phyloP scores from a whole-genome alignment of 2,113 vertebrate genomes.

The human (Homo sapiens) region DNA sequence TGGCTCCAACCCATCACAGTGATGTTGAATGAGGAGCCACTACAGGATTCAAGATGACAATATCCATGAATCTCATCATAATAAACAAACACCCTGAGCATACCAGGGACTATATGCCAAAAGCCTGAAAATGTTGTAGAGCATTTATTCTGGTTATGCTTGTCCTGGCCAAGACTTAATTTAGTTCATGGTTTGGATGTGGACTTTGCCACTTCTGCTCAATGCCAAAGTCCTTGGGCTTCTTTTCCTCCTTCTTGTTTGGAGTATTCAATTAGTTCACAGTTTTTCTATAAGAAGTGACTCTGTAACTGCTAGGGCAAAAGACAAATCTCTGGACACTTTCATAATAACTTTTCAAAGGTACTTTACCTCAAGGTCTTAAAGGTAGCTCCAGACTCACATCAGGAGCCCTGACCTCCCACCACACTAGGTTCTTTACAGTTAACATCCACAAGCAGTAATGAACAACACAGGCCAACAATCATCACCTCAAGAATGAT shows the following conservation, averaged over 20 bases:
- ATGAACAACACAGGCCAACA: background rate
- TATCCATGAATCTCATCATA: background rate
- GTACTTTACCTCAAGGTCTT: background rate
- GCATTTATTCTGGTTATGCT: background rate
- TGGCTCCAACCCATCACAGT: background rate
- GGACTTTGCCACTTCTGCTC: background rate
- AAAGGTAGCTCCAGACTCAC: background rate
- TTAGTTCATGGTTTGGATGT: background rate
- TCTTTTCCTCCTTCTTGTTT: background rate
- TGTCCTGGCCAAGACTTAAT: background rate
- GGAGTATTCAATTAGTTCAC: background rate
- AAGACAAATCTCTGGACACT: background rate
- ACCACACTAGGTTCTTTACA: background rate
- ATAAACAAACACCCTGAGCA: background rate
- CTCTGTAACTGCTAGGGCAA: background rate
- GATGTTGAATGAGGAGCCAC: background rate
- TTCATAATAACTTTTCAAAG: background rate
- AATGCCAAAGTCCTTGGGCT: background rate
- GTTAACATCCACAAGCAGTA: background rate
- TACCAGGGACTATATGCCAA: background rate
- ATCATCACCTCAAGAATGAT: background rate
- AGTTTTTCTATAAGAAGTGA: background rate
- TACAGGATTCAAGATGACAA: background rate
- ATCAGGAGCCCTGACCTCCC: background rate
- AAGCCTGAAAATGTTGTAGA: background rate